Base-by-base conservation (phyloP, 2,888 invertebrate genomes). In the Microplitis manilae region DNA sequence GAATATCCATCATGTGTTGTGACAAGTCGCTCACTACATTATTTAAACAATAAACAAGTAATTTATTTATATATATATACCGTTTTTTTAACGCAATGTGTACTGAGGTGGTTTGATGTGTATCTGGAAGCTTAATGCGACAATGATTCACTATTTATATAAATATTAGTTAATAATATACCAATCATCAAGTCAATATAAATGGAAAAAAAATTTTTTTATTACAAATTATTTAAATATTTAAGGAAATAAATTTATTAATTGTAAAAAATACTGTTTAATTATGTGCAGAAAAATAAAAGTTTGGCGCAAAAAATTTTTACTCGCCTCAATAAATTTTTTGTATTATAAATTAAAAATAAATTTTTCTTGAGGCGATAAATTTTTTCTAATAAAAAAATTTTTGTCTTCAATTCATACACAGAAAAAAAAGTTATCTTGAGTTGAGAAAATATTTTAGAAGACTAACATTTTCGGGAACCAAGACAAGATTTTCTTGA, bases 51-150 rank as follows among this genome's bases (percentile, higher is more conserved):
- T 20, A 73, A 67, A 8, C 15, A 72, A 61, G 7, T 62, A 62
- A 20, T 72, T 30, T 61, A 75, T 69, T 40, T 75, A 39, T 72
- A 30, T 75, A 50, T 65, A 73, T 73, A 39, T 41, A 62, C 61
- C 41, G 62, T 69, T 60, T 71, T 69, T 69, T 60, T 68, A 70
- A 72, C 74, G 38, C 61, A 70, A 73, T 68, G 40, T 60, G 40
- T 61, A 8, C 50, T 69, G 65, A 50, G 20, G 65, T 30, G 30
- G 20, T 65, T 64, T 13, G 76, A 50, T 50, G 7, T 70, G 17
- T 38, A 68, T 39, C 60, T 68, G 20, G 50, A 64, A 68, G 67
- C 73, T 67, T 8, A 67, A 73, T 73, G 73, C 67, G 30, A 73
- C 59, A 65, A 67, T 41, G 64, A 73, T 41, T 59, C 17, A 73